phyloP scores from a whole-genome alignment of 2,888 invertebrate species.

The Taphrorychus bicolor region DNA sequence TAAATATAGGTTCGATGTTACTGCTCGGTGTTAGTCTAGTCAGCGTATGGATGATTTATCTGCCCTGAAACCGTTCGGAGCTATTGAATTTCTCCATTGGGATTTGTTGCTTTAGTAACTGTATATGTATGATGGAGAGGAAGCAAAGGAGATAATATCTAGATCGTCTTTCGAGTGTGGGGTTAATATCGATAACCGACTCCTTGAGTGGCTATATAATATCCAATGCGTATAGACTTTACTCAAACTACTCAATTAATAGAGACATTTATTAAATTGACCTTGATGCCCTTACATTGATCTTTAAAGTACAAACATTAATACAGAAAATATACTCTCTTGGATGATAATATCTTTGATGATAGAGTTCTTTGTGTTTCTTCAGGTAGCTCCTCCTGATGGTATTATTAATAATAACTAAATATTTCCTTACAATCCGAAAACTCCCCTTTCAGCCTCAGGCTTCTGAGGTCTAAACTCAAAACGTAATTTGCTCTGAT shows the following conservation, averaged over 20 bases:
- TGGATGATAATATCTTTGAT: no score
- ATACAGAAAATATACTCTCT: no score
- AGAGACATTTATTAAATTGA: no score
- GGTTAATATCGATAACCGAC: background rate
- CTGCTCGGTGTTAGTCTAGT: constrained; percentile 8
- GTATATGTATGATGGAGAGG: background rate
- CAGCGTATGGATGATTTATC: constrained; percentile 21
- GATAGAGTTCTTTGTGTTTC: no score
- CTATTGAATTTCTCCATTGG: constrained; percentile 2
- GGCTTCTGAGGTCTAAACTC: constrained; percentile 19
- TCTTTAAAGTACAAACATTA: no score
- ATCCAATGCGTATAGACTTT: no score
- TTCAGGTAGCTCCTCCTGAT: background rate
- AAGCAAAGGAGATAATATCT: background rate
- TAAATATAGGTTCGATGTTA: constrained; percentile 15
- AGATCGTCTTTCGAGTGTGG: background rate
- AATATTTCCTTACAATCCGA: constrained; percentile 1
- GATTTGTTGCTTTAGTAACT: background rate
- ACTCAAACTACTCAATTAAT: no score
- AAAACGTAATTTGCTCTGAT: constrained; percentile 26
- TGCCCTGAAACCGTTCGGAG: constrained; percentile 11
- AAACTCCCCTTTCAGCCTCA: constrained; percentile 15
- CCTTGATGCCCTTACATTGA: no score
- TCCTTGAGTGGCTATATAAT: no score
- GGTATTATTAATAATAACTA: background rate